A percentile compares a stretch with the other conserved stretches of the same genome.
Evolutionary conservation across 2,888 invertebrate species (phyloP).

Genomic region (Ichneumoninae sp.): DNA sequence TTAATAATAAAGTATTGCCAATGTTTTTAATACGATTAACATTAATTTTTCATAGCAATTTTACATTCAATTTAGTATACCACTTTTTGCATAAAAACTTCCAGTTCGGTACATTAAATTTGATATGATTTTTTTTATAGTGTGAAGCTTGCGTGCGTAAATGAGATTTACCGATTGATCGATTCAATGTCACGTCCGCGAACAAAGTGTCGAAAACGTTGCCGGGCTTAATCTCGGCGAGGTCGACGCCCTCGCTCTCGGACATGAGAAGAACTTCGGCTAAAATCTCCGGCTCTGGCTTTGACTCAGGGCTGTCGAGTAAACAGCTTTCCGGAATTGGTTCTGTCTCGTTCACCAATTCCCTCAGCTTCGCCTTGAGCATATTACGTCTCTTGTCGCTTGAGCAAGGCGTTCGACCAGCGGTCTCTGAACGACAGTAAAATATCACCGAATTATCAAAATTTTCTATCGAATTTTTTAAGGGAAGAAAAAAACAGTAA

Average conservation of each 20-base stretch:
- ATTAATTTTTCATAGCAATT: too few relatives aligned
- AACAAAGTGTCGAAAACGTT: conserved; percentile 71
- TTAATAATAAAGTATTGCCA: too few relatives aligned
- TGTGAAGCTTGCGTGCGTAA: not conserved
- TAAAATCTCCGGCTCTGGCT: conserved; percentile 72
- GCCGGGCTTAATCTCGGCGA: conserved; percentile 64
- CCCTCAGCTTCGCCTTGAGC: conserved; percentile 62
- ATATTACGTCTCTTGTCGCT: conserved; percentile 58
- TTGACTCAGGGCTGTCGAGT: conserved; percentile 66
- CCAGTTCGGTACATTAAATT: too few relatives aligned
- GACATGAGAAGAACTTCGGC: conserved; percentile 73
- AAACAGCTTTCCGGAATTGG: conserved; percentile 68
- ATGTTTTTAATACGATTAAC: too few relatives aligned
- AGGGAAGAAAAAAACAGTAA: not conserved
- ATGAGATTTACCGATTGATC: conserved; percentile 60
- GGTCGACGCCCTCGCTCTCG: conserved; percentile 67
- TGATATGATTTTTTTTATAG: not conserved
- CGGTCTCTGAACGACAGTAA: not conserved
- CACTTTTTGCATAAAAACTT: too few relatives aligned
- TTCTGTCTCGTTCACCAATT: conserved; percentile 66
- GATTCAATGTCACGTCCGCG: conserved; percentile 57
- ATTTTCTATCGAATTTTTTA: not conserved
- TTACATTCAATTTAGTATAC: too few relatives aligned
- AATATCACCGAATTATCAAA: not conserved
- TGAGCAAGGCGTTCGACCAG: conserved; percentile 28